phyloP scores from a whole-genome alignment of 2,797 vertebrate genomes.

The Phoeniculus purpureus region DNA sequence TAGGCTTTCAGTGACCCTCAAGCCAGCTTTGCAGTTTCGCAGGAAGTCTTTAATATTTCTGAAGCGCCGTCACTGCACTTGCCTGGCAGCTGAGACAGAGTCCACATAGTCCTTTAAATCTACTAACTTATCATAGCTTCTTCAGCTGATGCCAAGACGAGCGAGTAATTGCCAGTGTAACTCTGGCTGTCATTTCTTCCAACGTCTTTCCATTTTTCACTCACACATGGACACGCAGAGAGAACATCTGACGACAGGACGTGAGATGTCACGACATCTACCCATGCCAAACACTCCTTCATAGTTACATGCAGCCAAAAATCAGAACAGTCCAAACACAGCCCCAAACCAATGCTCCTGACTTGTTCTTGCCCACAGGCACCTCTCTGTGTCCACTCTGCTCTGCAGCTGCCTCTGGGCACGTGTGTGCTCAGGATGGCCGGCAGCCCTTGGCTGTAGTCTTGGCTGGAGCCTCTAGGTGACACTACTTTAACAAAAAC shows the following conservation, averaged over 20 bases:
- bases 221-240: not conserved
- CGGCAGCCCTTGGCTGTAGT: slow-evolving; percentile 47
- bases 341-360: not conserved
- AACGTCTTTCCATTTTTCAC: not conserved
- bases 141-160: not conserved
- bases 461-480: slow-evolving; percentile 52
- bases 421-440: not conserved
- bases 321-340: not conserved
- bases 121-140: not conserved
- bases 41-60: not conserved
- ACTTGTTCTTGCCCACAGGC: fast-evolving
- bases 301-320: not conserved
- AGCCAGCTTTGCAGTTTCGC: not conserved
- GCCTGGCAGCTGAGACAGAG: not conserved
- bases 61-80: not conserved
- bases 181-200: not conserved
- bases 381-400: not conserved
- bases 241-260: not conserved
- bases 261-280: not conserved
- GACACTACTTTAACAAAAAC: slow-evolving; percentile 62
- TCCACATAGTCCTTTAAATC: not conserved
- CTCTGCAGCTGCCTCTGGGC: not conserved
- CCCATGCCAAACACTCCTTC: not conserved
- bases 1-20: not conserved
- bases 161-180: not conserved